Evolutionary conservation across 2,888 invertebrate genomes (phyloP), one percentile per base, ranked within the genome.

Genomic region (Plagodis dolabraria): DNA sequence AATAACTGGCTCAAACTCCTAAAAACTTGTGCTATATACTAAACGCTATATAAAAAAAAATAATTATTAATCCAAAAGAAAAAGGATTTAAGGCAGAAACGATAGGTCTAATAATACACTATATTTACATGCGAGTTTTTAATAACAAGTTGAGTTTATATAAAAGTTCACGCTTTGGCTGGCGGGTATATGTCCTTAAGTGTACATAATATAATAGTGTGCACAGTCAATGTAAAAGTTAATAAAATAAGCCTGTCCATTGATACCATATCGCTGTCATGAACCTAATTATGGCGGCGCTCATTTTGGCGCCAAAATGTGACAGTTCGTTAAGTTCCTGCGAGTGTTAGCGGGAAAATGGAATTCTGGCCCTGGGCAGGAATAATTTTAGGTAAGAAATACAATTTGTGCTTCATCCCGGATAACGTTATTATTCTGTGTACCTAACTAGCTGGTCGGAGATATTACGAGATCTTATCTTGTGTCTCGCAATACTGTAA

Each of bases 261-360:
- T 10, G 8, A 8, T 40, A 36, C 8, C 40, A 40, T 40, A 40
- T 40, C 40, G 10, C 8, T 40, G 40, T 40, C 40, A 72, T 68
- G 70, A 83, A 85, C 79, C 76, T 83, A 83, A 86, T 87, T 85
- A 87, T 78, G 79, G 78, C 67, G 67, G 67, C 75, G 75, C 78
- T 82, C 84, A 84, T 86, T 87, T 86, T 80, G 82, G 79, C 79
- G 83, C 76, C 77, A 82, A 85, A 82, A 83, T 85, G 81, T 84
- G 85, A 83, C 88, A 87, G 87, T 87, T 88, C 86, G 87, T 87
- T 88, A 87, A 81, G 64, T 72, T 71, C 74, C 72, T 71, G 72
- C 76, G 69, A 74, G 75, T 76, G 70, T 74, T 72, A 71, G 73
- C 68, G 70, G 71, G 71, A 72, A 74, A 79, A 78, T 79, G 77